These are phyloP conservation scores for Vimba vimba DNA, from an alignment of 2,113 vertebrate species.

Conservation along the genomic window DNA sequence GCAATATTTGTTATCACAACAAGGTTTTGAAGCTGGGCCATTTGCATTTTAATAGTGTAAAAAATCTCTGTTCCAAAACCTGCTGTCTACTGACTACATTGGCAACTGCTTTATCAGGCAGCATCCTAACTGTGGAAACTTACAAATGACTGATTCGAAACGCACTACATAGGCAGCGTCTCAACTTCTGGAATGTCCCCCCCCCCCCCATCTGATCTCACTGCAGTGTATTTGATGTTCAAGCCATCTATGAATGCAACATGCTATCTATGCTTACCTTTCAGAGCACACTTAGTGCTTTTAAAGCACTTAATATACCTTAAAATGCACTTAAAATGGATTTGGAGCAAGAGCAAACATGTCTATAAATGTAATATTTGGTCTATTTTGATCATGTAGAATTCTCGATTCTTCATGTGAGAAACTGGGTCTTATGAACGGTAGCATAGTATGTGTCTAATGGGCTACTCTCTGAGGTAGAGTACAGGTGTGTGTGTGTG, in stretches of 20 bases:
- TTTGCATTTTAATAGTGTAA: slow-evolving; percentile 34
- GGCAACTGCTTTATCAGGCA: background rate
- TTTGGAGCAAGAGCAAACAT: background rate
- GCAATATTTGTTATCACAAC: background rate
- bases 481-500: slow-evolving; percentile 36
- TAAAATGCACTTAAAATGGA: background rate
- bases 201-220: background rate
- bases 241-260: background rate
- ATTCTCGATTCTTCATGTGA: background rate
- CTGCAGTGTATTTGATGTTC: background rate
- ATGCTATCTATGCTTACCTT: background rate
- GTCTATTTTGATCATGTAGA: background rate
- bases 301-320: background rate
- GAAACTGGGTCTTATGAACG: background rate
- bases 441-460: background rate
- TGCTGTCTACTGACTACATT: background rate
- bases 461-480: background rate
- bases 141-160: background rate
- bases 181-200: too few relatives aligned
- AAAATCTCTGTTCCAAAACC: background rate
- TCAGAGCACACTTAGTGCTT: background rate
- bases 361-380: background rate
- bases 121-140: background rate
- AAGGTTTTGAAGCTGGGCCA: background rate
- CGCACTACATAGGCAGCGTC: background rate